phyloP scores from a whole-genome alignment of 2,113 vertebrate genomes.

The Rhea pennata region DNA sequence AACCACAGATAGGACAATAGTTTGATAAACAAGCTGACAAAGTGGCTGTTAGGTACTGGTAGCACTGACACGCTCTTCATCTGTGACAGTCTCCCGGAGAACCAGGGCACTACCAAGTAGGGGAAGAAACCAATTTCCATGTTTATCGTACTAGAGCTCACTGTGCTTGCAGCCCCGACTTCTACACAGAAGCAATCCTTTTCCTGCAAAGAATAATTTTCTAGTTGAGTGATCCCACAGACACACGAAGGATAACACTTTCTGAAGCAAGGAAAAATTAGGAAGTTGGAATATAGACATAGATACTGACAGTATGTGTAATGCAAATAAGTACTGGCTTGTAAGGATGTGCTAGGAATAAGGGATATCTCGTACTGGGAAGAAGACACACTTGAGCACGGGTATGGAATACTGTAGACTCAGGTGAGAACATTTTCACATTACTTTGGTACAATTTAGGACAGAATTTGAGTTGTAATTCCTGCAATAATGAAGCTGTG shows the following conservation, averaged over 20 bases:
- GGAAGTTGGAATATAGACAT: neutral
- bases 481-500: neutral
- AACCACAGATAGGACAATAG: neutral
- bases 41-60: neutral
- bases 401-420: neutral
- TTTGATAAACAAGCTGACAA: neutral
- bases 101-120: neutral
- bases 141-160: neutral
- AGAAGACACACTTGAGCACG: neutral
- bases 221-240: neutral
- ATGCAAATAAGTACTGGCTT: neutral
- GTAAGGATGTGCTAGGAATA: neutral
- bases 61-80: neutral
- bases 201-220: neutral
- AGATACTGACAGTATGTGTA: neutral
- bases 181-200: neutral
- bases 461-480: constrained; percentile 19
- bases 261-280: neutral
- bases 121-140: neutral
- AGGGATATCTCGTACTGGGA: neutral
- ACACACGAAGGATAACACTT: neutral
- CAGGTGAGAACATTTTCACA: neutral
- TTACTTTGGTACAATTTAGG: neutral
- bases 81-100: neutral
- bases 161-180: neutral